Evolutionary conservation across 2,113 vertebrate genomes (phyloP).

Genomic region (Notiomystis cincta): DNA sequence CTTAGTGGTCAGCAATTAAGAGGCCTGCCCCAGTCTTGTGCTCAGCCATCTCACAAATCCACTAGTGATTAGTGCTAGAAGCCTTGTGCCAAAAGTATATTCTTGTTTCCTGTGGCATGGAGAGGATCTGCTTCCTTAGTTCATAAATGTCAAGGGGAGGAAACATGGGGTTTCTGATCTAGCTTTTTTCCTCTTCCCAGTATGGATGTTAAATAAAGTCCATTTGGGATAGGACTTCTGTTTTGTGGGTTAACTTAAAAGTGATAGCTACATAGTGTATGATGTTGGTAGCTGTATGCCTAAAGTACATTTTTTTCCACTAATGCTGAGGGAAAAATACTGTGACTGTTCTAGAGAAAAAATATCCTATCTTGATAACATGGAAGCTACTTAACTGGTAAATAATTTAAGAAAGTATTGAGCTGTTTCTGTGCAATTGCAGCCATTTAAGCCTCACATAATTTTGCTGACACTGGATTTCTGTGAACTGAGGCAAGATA

Average conservation of each 20-base stretch:
- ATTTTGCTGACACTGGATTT: not conserved
- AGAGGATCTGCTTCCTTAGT: not conserved
- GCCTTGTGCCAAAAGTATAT: not conserved
- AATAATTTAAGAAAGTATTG: not conserved
- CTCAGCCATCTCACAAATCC: not conserved
- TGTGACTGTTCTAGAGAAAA: not conserved
- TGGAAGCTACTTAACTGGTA: not conserved
- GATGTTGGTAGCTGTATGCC: not conserved
- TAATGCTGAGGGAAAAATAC: not conserved
- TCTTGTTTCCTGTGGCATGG: not conserved
- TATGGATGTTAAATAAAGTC: not conserved
- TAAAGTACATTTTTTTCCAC: not conserved
- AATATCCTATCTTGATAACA: not conserved
- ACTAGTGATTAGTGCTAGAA: not conserved
- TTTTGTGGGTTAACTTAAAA: not conserved
- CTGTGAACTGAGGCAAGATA: not conserved
- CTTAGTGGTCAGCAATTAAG: not conserved
- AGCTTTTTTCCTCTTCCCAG: not conserved
- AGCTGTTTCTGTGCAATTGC: not conserved
- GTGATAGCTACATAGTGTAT: not conserved
- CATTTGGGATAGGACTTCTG: not conserved
- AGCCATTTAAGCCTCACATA: not conserved
- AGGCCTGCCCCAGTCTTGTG: not conserved
- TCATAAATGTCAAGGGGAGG: not conserved
- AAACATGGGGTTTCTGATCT: not conserved